Evolutionary conservation across 1,140 invertebrate species (phyloP).

Genomic region (Phymorhynchus buccinoides): DNA sequence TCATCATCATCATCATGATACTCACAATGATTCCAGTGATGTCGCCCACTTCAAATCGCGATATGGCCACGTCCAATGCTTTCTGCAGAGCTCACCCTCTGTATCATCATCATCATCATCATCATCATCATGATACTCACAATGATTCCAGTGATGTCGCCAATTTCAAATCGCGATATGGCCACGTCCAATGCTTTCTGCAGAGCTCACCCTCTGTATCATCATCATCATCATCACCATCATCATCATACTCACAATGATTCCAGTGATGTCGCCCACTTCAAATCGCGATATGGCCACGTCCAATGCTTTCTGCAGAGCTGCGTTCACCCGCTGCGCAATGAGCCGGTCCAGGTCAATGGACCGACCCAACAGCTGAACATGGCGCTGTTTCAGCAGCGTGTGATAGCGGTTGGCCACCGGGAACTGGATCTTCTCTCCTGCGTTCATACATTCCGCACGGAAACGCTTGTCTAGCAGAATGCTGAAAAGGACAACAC

Average conservation of each 20-base stretch:
- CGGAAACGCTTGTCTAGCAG: conserved; percentile 96
- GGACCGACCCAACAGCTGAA: conserved; percentile 93
- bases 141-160: conserved; percentile 97
- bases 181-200: no score
- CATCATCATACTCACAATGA: no score
- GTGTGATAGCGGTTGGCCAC: conserved; percentile 95
- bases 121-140: no score
- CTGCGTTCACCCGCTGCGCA: conserved; percentile 95
- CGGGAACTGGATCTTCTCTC: conserved; percentile 84
- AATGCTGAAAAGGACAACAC: conserved; percentile 83
- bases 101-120: no score
- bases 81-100: no score
- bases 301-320: conserved; percentile 96
- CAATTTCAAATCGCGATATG: conserved; percentile 96
- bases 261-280: conserved; percentile 95
- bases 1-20: no score
- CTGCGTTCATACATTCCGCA: conserved; percentile 90
- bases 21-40: no score
- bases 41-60: no score
- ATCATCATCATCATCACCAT: no score
- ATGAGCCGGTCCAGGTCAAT: conserved; percentile 98
- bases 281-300: conserved; percentile 96
- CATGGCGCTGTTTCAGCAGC: conserved; percentile 94
- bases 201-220: no score
- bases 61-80: no score